These are phyloP conservation scores for Actias luna DNA, from an alignment of 2,888 invertebrate species.

Conservation along the genomic window DNA sequence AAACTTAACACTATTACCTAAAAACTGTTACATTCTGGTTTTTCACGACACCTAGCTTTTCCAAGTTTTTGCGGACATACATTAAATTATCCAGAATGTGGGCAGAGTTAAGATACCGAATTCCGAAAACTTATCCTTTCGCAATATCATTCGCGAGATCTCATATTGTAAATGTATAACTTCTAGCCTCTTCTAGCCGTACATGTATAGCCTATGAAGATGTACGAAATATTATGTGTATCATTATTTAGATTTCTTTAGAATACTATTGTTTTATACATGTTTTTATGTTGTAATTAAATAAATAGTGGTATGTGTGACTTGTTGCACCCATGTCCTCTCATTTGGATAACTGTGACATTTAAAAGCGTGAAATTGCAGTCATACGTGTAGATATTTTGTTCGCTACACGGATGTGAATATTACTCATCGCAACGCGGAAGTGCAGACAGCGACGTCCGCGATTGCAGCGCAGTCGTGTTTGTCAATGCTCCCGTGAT, in stretches of 20 bases:
- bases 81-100: too few species aligned
- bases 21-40: too few species aligned
- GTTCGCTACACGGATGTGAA: slow-evolving; percentile 31
- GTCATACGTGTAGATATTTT: slow-evolving; percentile 15
- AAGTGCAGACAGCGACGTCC: slow-evolving; percentile 67
- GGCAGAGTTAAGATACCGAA: too few species aligned
- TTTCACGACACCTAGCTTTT: too few species aligned
- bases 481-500: slow-evolving; percentile 69
- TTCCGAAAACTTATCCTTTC: too few species aligned
- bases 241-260: background rate
- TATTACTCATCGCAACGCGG: slow-evolving; percentile 68
- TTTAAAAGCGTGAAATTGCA: slow-evolving; percentile 16
- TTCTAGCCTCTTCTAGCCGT: too few species aligned
- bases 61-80: too few species aligned
- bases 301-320: background rate
- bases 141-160: too few species aligned
- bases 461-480: slow-evolving; percentile 62
- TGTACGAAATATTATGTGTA: background rate
- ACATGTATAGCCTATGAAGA: too few species aligned
- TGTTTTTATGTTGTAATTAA: background rate
- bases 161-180: too few species aligned
- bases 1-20: too few species aligned
- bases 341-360: slow-evolving; percentile 9
- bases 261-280: background rate
- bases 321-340: background rate